Evolutionary conservation across 2,797 vertebrate species (phyloP).

Genomic region (Xerus rutilus): DNA sequence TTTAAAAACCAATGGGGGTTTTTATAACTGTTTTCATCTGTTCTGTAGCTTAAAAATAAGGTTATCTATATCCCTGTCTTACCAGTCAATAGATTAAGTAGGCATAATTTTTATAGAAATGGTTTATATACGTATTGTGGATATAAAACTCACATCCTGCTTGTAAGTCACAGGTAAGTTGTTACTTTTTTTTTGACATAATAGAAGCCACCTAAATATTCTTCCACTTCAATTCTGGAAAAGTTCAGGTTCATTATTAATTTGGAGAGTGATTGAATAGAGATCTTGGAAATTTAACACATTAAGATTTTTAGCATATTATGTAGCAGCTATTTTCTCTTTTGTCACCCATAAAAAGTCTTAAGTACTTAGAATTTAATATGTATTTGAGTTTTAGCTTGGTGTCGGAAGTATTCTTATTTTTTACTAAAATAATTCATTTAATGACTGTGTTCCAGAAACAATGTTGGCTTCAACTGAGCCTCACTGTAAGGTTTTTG

Average conservation of each 20-base stretch:
- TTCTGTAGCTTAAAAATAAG: constrained; percentile 8
- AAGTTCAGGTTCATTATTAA: background rate
- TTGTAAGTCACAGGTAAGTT: constrained; percentile 21
- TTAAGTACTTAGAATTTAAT: background rate
- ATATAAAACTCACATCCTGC: background rate
- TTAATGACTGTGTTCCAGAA: background rate
- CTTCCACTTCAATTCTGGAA: constrained; percentile 3
- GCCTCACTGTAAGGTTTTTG: background rate
- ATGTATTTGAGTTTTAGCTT: constrained; percentile 2
- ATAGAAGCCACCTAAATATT: background rate
- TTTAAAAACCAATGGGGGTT: background rate
- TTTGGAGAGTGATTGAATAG: background rate
- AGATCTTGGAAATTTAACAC: background rate
- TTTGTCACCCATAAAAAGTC: background rate
- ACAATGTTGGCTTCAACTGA: background rate
- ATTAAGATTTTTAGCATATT: background rate
- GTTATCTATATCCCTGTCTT: background rate
- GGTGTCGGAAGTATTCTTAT: background rate
- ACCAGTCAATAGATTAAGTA: background rate
- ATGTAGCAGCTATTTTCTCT: background rate
- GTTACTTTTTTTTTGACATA: background rate
- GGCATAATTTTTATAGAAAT: constrained; percentile 4
- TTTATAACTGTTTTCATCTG: background rate
- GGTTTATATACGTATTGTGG: constrained; percentile 1
- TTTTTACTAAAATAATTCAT: constrained; percentile 22